A percentile compares a stretch with the other conserved stretches of the same genome.
Conservation (phyloP, 2,888 invertebrate genomes). For the Bellardia pandia region DNA sequence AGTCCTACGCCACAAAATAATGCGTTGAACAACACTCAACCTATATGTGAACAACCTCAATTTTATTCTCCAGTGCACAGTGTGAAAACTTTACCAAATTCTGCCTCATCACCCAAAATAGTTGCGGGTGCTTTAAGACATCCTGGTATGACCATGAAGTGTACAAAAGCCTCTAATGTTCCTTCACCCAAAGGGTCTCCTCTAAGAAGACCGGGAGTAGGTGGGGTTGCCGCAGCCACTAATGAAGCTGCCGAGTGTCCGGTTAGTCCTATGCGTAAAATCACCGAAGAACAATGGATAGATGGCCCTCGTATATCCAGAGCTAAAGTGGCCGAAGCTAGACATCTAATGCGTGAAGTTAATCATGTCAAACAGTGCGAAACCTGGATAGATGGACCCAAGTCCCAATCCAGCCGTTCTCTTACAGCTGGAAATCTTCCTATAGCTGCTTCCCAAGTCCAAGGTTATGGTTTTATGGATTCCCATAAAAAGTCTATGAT, state of each 20-base stretch:
- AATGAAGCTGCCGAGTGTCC: constrained; percentile 79
- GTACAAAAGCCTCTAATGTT: constrained; percentile 83
- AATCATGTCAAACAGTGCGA: constrained; percentile 92
- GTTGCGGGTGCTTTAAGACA: constrained; percentile 78
- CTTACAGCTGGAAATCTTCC: constrained; percentile 83
- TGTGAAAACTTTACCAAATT: constrained; percentile 78
- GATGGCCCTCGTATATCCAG: constrained; percentile 96
- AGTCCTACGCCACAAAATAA: constrained; percentile 72
- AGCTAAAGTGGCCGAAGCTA: constrained; percentile 91
- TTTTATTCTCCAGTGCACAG: constrained; percentile 79
- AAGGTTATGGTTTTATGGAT: constrained; percentile 95
- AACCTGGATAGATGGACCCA: constrained; percentile 98
- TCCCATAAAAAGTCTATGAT: constrained; percentile 97
- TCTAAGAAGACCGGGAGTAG: constrained; percentile 83
- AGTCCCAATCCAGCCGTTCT: constrained; percentile 86
- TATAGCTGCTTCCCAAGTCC: constrained; percentile 78
- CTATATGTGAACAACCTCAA: constrained; percentile 69
- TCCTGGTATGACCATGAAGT: constrained; percentile 79
- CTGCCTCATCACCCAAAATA: constrained; percentile 79
- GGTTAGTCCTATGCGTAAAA: constrained; percentile 82
- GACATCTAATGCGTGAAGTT: constrained; percentile 91
- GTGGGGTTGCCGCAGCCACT: constrained; percentile 61
- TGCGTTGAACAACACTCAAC: constrained; percentile 15
- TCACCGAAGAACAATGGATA: constrained; percentile 97
- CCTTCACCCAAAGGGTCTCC: constrained; percentile 86